Percentiles rank a stretch among this genome's conserved stretches.
phyloP scores from a whole-genome alignment of 2,888 invertebrate species.

The Mayetiola destructor region DNA sequence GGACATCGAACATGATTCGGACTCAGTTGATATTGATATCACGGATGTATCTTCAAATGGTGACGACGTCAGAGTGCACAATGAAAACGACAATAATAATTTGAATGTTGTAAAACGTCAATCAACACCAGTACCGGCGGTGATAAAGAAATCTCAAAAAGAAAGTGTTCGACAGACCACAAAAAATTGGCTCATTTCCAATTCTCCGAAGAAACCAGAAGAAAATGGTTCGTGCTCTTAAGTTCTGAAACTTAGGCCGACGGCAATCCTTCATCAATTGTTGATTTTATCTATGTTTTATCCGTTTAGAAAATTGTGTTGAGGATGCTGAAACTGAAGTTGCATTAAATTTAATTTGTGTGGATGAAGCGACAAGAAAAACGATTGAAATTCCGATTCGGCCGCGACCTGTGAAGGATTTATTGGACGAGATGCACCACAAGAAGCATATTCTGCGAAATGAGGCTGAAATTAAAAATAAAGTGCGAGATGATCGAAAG shows the following conservation, averaged over 20 bases:
- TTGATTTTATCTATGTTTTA: background rate
- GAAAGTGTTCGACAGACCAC: slow-evolving; percentile 18
- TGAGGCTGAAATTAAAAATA: background rate
- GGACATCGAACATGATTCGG: slow-evolving; percentile 28
- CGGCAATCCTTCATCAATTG: background rate
- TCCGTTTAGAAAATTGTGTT: background rate
- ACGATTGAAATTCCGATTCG: slow-evolving; percentile 9
- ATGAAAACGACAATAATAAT: slow-evolving; percentile 16
- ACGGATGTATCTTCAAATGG: slow-evolving; percentile 29
- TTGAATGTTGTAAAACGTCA: slow-evolving; percentile 8
- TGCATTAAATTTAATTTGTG: slow-evolving; percentile 23
- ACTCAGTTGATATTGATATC: slow-evolving; percentile 35
- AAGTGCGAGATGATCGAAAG: background rate
- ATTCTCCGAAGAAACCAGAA: slow-evolving; percentile 24
- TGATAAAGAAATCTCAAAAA: slow-evolving; percentile 16
- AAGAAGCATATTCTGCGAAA: background rate
- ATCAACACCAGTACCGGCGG: slow-evolving; percentile 12
- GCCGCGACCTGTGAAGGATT: slow-evolving; percentile 13
- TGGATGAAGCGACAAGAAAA: slow-evolving; percentile 19
- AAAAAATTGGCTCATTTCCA: slow-evolving; percentile 31
- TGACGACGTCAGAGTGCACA: slow-evolving; percentile 20
- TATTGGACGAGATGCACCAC: background rate
- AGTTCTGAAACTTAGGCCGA: slow-evolving; percentile 6
- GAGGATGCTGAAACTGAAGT: slow-evolving; percentile 9
- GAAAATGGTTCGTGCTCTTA: slow-evolving; percentile 18